Percentiles rank a stretch among this genome's conserved stretches.
These are phyloP conservation scores for Vultur gryphus DNA, from an alignment of 2,797 vertebrate species.

Conservation along the genomic window DNA sequence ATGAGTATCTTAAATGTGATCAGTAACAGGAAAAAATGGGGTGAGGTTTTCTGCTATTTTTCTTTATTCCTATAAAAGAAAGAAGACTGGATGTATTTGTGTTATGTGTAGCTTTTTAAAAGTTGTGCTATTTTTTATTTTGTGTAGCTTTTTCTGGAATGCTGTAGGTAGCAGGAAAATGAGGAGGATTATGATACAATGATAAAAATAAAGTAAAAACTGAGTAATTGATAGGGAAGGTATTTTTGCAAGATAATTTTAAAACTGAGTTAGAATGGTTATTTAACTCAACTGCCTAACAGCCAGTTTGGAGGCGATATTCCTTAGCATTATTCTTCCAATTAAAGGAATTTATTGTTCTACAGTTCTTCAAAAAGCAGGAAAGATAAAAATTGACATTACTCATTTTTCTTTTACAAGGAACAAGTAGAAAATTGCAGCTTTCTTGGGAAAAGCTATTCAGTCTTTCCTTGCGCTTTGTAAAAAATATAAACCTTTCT, in stretches of 20 bases:
- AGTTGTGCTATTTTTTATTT: neutral
- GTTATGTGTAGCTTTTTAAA: neutral
- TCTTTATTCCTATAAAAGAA: neutral
- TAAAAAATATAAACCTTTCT: neutral
- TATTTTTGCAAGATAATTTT: neutral
- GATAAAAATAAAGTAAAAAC: neutral
- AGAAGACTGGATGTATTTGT: neutral
- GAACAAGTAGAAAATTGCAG: neutral
- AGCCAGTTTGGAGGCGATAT: neutral
- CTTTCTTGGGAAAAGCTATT: neutral
- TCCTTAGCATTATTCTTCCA: neutral
- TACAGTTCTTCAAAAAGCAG: neutral
- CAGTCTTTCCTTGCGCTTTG: neutral
- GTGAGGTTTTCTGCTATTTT: neutral
- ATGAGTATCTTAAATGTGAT: neutral
- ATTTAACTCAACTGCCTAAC: neutral
- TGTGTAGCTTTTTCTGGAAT: neutral
- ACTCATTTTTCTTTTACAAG: neutral
- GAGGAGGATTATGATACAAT: neutral
- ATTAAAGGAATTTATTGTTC: neutral
- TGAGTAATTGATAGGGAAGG: neutral
- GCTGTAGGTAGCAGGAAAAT: neutral
- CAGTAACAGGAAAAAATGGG: neutral
- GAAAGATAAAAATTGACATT: neutral
- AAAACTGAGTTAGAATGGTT: neutral